A percentile compares a stretch with the other conserved stretches of the same genome.
Conservation (phyloP, 2,113 vertebrate genomes). For the Anhinga rufa region DNA sequence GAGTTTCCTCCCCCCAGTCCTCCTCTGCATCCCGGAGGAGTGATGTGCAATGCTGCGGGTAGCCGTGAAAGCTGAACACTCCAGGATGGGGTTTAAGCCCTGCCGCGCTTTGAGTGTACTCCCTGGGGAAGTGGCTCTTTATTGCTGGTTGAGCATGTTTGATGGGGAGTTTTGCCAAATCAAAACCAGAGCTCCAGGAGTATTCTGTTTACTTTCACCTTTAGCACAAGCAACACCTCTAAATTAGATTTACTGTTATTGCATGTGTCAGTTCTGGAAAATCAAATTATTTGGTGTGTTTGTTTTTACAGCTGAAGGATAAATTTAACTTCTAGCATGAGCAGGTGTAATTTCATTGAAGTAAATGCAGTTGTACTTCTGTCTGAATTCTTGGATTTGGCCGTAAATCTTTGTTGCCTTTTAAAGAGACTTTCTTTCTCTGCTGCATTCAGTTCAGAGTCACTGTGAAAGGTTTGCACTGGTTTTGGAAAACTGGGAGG, state of each 20-base stretch:
- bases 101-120: rapidly evolving
- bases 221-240: neutral
- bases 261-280: neutral
- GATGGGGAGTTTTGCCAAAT: neutral
- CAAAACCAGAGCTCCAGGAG: neutral
- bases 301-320: neutral
- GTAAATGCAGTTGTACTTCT: neutral
- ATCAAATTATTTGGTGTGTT: neutral
- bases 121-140: neutral
- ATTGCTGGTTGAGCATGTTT: neutral
- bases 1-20: neutral
- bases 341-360: neutral
- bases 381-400: neutral
- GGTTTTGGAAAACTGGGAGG: neutral
- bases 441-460: neutral
- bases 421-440: neutral
- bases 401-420: neutral
- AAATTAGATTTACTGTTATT: neutral
- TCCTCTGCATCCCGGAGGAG: neutral
- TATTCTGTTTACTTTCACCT: neutral
- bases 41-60: neutral
- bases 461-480: neutral
- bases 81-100: neutral
- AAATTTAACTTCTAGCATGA: neutral
- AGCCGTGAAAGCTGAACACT: neutral